These are phyloP conservation scores for Crambe crambe DNA, from an alignment of 37 sponge, comb jelly and placozoan genomes.

Conservation along the genomic window DNA sequence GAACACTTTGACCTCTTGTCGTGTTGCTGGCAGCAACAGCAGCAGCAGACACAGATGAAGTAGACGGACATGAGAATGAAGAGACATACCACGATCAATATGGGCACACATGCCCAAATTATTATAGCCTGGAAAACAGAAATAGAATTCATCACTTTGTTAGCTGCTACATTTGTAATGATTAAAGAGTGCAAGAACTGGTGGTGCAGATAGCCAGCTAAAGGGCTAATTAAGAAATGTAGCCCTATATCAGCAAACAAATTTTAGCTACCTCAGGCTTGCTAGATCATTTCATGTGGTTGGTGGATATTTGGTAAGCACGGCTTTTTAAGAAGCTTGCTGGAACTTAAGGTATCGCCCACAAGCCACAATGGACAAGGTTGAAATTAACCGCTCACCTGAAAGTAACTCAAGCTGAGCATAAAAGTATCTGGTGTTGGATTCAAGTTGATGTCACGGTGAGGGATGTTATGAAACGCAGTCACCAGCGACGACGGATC, in stretches of 20 bases:
- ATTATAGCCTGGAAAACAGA: constrained; percentile 72
- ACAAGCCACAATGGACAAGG: not conserved
- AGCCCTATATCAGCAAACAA: too few relatives aligned
- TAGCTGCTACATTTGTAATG: too few relatives aligned
- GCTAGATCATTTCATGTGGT: too few relatives aligned
- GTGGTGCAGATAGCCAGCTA: not conserved
- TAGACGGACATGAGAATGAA: constrained; percentile 59
- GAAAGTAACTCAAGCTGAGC: constrained; percentile 5
- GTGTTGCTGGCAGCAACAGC: constrained; percentile 42
- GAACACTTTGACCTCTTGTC: constrained; percentile 8
- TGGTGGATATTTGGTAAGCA: not conserved
- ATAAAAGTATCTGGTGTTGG: constrained; percentile 12
- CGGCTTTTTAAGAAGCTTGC: not conserved
- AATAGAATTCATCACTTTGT: too few relatives aligned
- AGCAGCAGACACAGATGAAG: constrained; percentile 67
- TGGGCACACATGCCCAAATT: constrained; percentile 75
- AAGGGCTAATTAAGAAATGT: not conserved
- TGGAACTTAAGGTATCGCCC: not conserved
- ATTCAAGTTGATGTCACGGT: constrained; percentile 52
- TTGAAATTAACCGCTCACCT: constrained; percentile 18
- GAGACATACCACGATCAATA: constrained; percentile 47
- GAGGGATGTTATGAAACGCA: constrained; percentile 61
- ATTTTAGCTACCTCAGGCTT: too few relatives aligned
- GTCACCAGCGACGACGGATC: constrained; percentile 27
- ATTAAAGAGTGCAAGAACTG: not conserved